Conservation (phyloP, 2,888 invertebrate species). For the Acrobasis consociella region DNA sequence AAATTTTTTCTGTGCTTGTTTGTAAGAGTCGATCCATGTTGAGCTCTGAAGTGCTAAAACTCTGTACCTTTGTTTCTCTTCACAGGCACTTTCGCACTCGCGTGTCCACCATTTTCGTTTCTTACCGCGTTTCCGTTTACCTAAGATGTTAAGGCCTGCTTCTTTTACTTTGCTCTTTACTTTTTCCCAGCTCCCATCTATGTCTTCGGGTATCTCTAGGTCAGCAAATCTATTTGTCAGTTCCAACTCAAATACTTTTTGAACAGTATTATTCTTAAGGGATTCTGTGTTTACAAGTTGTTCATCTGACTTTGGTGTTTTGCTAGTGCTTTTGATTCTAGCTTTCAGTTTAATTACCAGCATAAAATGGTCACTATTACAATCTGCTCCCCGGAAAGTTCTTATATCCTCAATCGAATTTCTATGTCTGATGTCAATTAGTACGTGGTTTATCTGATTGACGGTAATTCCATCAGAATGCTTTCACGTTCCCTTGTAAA, state of each 20-base stretch:
- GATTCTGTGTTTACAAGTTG: not conserved
- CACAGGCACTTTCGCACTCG: not conserved
- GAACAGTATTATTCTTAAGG: not conserved
- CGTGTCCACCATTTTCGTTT: too few species aligned
- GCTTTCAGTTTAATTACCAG: constrained; percentile 22
- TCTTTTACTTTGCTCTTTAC: not conserved
- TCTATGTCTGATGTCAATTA: not conserved
- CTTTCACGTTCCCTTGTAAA: constrained; percentile 4
- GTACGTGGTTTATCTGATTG: constrained; percentile 29
- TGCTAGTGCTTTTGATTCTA: constrained; percentile 21
- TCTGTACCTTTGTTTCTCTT: not conserved
- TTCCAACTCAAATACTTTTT: not conserved
- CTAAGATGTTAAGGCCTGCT: not conserved
- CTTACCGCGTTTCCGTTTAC: not conserved
- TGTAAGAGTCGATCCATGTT: not conserved
- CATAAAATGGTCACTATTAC: constrained; percentile 30
- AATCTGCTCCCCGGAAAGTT: constrained; percentile 26
- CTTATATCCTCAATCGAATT: constrained; percentile 17
- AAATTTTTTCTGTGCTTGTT: constrained; percentile 6
- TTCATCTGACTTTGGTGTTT: not conserved
- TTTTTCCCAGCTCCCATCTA: not conserved
- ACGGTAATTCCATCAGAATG: constrained; percentile 12
- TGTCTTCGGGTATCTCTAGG: constrained; percentile 1
- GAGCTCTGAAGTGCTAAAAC: not conserved
- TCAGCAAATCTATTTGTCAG: not conserved